Evolutionary conservation across 2,113 vertebrate genomes (phyloP).

Genomic region (Crocuta crocuta): DNA sequence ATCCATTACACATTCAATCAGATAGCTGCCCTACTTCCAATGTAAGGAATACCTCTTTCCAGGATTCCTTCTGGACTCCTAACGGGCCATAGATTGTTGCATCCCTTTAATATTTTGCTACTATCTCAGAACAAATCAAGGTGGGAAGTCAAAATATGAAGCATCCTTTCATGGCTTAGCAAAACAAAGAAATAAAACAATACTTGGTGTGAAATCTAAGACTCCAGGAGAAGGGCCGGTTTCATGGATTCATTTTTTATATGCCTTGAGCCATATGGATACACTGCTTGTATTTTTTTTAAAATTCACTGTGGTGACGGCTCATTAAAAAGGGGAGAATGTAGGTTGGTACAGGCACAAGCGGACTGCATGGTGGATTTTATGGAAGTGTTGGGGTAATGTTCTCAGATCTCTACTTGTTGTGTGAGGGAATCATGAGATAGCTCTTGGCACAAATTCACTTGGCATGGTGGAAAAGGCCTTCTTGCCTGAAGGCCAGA

Average conservation of each 20-base stretch:
- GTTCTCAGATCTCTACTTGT: neutral
- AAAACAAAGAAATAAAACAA: slow-evolving; percentile 28
- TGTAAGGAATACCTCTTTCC: neutral
- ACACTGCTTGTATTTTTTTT: neutral
- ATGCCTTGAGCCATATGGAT: neutral
- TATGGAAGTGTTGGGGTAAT: neutral
- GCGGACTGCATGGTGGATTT: neutral
- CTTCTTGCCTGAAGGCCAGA: neutral
- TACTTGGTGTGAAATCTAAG: neutral
- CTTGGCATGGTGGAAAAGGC: neutral
- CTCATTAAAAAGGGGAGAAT: neutral
- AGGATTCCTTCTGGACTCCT: neutral
- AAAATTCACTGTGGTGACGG: neutral
- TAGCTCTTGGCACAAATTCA: neutral
- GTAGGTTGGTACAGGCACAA: neutral
- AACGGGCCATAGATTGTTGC: neutral
- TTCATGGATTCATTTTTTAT: neutral
- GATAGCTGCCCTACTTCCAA: neutral
- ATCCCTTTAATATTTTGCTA: neutral
- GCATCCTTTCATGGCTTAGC: neutral
- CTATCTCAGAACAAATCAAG: neutral
- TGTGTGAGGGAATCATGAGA: neutral
- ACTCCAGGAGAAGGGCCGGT: neutral
- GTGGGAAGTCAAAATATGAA: neutral
- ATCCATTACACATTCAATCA: neutral